A percentile compares a stretch with the other conserved stretches of the same genome.
These are phyloP conservation scores for Syngnathus scovelli DNA, from an alignment of 2,113 vertebrate species.

Conservation along the genomic window DNA sequence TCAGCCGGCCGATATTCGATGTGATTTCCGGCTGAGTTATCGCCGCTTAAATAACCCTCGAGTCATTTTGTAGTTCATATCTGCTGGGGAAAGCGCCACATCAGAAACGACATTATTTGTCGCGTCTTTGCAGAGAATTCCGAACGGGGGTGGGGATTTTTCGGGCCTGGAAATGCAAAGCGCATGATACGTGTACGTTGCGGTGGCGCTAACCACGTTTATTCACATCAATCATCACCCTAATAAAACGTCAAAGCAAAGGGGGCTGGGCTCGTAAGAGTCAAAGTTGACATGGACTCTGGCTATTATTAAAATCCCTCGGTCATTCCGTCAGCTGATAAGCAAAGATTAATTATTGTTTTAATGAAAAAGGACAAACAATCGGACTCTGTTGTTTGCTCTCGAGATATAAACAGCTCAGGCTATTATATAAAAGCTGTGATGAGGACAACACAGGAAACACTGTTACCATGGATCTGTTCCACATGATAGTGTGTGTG, in stretches of 20 bases:
- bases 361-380: constrained; percentile 38
- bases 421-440: constrained; percentile 55
- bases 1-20: not conserved
- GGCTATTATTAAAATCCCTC: constrained; percentile 46
- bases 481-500: constrained; percentile 55
- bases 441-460: constrained; percentile 65
- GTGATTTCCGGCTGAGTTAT: not conserved
- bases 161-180: not conserved
- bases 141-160: not conserved
- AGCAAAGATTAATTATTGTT: constrained; percentile 35
- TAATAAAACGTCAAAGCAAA: not conserved
- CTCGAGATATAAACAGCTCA: constrained; percentile 51
- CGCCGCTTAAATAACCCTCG: not conserved
- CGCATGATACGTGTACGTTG: not conserved
- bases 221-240: not conserved
- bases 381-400: constrained; percentile 55
- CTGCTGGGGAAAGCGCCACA: not conserved
- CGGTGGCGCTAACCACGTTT: not conserved
- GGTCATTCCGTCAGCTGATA: constrained; percentile 61
- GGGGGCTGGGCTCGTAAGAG: not conserved
- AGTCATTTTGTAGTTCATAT: not conserved
- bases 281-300: constrained; percentile 27
- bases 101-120: not conserved
- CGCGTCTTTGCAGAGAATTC: not conserved
- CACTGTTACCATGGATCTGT: constrained; percentile 56